Percentiles rank a stretch among this genome's conserved stretches.
Conservation (phyloP, 1,140 invertebrate species). For the Frieseomelitta varia region DNA sequence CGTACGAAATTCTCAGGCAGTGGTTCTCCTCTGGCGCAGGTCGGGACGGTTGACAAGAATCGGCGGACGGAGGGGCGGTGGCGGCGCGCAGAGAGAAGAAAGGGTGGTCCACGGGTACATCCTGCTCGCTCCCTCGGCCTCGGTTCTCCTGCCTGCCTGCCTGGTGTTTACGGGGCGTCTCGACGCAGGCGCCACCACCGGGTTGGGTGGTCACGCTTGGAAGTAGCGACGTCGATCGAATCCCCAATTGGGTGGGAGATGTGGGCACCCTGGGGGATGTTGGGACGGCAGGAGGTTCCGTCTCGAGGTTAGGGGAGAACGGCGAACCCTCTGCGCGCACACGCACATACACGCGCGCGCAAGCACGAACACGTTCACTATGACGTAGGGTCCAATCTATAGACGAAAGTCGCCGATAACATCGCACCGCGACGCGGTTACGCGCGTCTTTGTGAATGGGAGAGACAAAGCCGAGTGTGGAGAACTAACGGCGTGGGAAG, state of each 20-base stretch:
- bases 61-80: not conserved
- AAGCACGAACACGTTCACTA: no score
- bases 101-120: slow-evolving; percentile 6
- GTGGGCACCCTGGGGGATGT: slow-evolving; percentile 47
- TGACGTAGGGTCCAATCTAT: slow-evolving; percentile 27
- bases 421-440: slow-evolving; percentile 29
- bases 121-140: slow-evolving; percentile 28
- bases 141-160: slow-evolving; percentile 35
- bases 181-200: slow-evolving; percentile 59
- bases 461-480: slow-evolving; percentile 34
- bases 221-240: slow-evolving; percentile 74
- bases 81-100: not conserved
- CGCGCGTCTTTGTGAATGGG: slow-evolving; percentile 53
- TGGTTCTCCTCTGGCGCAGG: slow-evolving; percentile 57
- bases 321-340: slow-evolving; percentile 38
- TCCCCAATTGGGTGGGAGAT: slow-evolving; percentile 74
- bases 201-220: slow-evolving; percentile 63
- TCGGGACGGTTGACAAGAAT: slow-evolving; percentile 54
- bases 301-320: slow-evolving; percentile 55
- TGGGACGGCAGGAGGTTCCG: slow-evolving; percentile 36
- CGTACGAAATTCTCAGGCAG: slow-evolving; percentile 49
- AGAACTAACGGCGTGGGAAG: slow-evolving; percentile 3
- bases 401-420: slow-evolving; percentile 39
- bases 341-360: not conserved
- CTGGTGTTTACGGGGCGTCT: slow-evolving; percentile 60